Evolutionary conservation across 2,113 vertebrate species (phyloP).

Genomic region (Phrynosoma blainvillii): DNA sequence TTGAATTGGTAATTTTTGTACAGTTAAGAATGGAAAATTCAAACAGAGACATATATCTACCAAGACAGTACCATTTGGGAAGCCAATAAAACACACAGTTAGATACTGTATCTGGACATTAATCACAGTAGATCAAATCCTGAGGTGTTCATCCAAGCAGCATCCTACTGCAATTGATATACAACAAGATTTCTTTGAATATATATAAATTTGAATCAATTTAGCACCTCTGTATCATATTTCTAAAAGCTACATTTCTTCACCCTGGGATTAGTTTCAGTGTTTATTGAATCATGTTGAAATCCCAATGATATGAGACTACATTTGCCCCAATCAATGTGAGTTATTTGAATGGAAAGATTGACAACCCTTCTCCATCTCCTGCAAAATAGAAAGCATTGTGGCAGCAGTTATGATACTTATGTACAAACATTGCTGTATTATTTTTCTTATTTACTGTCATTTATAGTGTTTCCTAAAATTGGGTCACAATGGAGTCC

Average conservation of each 20-base stretch:
- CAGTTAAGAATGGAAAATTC: neutral
- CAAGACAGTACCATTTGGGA: neutral
- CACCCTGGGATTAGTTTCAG: neutral
- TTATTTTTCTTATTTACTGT: no score
- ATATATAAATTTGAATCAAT: neutral
- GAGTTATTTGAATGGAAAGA: neutral
- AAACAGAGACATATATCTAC: neutral
- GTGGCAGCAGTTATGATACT: neutral
- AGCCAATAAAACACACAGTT: slow-evolving; percentile 3
- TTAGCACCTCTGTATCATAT: neutral
- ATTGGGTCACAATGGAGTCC: no score
- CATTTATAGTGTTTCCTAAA: no score
- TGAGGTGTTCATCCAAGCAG: neutral
- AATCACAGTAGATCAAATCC: neutral
- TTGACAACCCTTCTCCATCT: neutral
- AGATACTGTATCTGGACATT: neutral
- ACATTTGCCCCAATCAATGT: neutral
- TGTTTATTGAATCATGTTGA: neutral
- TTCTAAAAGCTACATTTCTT: neutral
- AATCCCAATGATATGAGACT: neutral
- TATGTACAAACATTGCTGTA: neutral
- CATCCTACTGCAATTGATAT: neutral
- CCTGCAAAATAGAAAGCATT: neutral
- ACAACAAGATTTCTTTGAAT: neutral
- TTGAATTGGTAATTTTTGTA: slow-evolving; percentile 13